These are phyloP conservation scores for Sebastes matsubarae DNA, from an alignment of 2,797 vertebrate genomes.

Conservation along the genomic window DNA sequence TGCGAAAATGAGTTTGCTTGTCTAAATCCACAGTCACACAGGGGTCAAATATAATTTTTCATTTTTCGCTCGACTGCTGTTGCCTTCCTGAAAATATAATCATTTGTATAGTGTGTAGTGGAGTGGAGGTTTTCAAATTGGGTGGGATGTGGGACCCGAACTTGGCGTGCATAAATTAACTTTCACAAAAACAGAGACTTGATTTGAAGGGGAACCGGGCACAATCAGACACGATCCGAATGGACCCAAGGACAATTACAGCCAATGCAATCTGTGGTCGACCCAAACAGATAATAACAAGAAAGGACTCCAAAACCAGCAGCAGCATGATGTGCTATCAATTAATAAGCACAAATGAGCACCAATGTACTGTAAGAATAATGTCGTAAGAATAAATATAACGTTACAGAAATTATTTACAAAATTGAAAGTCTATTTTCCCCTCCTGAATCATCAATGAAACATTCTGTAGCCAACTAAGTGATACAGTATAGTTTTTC, in stretches of 20 bases:
- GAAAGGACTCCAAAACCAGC: background rate
- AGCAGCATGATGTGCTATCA: background rate
- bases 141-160: background rate
- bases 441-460: background rate
- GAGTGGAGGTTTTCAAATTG: background rate
- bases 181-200: background rate
- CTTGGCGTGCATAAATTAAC: background rate
- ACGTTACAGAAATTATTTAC: background rate
- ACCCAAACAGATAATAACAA: background rate
- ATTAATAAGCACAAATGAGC: background rate
- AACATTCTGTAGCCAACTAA: background rate
- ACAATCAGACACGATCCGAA: background rate
- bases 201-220: background rate
- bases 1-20: background rate
- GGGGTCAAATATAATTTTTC: background rate
- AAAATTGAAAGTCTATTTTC: background rate
- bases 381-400: background rate
- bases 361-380: background rate
- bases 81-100: background rate
- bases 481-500: background rate
- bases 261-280: background rate
- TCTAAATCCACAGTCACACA: background rate
- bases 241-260: background rate
- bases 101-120: background rate
- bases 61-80: background rate